These are phyloP conservation scores for Epizoanthus fatuus DNA, from an alignment of 92 coral and sea anemone species.

Conservation along the genomic window DNA sequence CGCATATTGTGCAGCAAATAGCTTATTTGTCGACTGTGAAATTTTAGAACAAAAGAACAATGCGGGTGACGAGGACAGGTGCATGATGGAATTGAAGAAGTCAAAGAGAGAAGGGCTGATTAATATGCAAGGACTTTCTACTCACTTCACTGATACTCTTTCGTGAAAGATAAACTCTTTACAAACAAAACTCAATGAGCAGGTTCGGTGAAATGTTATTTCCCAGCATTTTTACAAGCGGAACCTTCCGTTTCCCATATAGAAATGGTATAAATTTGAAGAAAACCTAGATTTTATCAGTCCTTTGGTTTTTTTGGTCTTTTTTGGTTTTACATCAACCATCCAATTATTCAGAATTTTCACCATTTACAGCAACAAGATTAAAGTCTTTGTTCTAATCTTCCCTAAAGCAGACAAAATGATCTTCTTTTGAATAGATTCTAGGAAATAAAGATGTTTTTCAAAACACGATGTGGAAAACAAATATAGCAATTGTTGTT, in stretches of 20 bases:
- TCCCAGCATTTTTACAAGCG: not conserved
- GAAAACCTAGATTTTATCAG: no score
- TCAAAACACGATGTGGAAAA: constrained; percentile 32
- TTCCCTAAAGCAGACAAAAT: constrained; percentile 26
- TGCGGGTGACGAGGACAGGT: constrained; percentile 43
- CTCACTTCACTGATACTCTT: constrained; percentile 2
- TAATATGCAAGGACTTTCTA: constrained; percentile 17
- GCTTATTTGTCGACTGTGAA: constrained; percentile 25
- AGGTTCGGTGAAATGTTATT: not conserved
- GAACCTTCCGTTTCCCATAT: not conserved
- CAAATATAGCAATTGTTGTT: constrained; percentile 24
- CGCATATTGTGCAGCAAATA: constrained; percentile 23
- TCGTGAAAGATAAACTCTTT: not conserved
- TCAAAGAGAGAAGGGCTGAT: not conserved
- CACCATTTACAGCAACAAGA: not conserved
- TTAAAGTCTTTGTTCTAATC: not conserved
- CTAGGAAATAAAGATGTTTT: not conserved
- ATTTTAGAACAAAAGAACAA: constrained; percentile 14
- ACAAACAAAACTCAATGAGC: constrained; percentile 1
- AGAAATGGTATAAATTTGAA: not conserved
- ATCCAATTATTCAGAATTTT: not conserved
- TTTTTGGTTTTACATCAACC: not conserved
- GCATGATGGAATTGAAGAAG: not conserved
- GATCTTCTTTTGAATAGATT: constrained; percentile 36
- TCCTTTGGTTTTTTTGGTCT: not conserved